Percentiles rank a stretch among this genome's conserved stretches.
Conservation (phyloP, 2,888 invertebrate genomes). For the Lamellibrachia satsuma region DNA sequence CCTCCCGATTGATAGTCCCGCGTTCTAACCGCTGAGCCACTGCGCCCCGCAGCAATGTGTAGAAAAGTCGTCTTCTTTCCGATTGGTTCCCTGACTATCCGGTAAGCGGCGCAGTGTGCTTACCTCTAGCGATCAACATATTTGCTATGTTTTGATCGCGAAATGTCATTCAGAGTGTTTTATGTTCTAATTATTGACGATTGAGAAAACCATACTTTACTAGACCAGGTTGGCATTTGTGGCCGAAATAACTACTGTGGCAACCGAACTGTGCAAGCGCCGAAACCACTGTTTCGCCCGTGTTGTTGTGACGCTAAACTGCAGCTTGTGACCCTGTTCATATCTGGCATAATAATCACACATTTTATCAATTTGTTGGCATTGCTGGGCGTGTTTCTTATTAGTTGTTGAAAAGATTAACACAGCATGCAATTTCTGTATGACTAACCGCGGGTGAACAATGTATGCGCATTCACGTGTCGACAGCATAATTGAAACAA, state of each 20-base stretch:
- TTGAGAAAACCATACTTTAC: no score
- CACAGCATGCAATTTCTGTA: not conserved
- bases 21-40: no score
- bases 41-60: not conserved
- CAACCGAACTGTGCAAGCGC: no score
- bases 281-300: not conserved
- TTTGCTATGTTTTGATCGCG: not conserved
- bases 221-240: no score
- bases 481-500: not conserved
- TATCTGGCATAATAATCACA: not conserved
- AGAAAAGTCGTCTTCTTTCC: not conserved
- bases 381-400: not conserved
- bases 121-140: not conserved
- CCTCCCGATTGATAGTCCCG: no score
- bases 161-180: not conserved
- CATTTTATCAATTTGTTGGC: not conserved
- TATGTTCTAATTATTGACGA: no score
- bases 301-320: not conserved
- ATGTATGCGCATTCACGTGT: not conserved
- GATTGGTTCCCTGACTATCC: not conserved
- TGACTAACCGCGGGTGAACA: not conserved
- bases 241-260: no score
- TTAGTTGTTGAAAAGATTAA: not conserved
- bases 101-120: not conserved
- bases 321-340: not conserved